Base-by-base conservation (phyloP, 2,888 invertebrate genomes). In the Tenodera sinensis region DNA sequence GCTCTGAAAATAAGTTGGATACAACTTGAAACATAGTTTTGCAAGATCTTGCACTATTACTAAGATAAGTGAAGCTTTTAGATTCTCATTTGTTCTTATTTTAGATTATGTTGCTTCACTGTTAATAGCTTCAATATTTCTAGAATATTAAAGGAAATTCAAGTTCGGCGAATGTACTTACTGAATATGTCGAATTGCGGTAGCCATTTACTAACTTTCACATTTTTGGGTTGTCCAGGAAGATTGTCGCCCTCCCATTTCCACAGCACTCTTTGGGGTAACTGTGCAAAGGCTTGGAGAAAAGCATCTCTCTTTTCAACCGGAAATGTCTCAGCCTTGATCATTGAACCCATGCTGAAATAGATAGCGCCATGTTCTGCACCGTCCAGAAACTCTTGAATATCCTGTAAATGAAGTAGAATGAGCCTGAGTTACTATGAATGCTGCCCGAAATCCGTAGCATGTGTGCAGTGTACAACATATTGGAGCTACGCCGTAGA, bases 311-410 rank as follows among this genome's bases (percentile, higher is more conserved):
- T 92, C 91, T 95, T 96, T 0, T 95, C 94, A 28, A 93, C 92
- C 0, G 96, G 94, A 92, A 97, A 94, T 3, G 95, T 95, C 0
- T 96, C 94, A 15, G 95, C 94, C 91, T 95, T 96, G 87, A 97
- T 93, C 93, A 96, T 94, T 0, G 97, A 97, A 14, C 97, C 97
- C 92, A 97, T 95, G 92, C 96, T 97, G 90, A 97, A 96, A 92
- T 95, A 96, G 91, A 97, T 94, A 3, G 97, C 95, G 1, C 97
- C 97, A 89, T 96, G 93, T 30, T 94, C 92, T 0, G 96, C 95
- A 88, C 94, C 94, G 91, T 95, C 95, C 30, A 97, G 93, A 92
- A 96, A 97, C 90, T 94, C 93, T 90, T 95, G 94, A 12, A 97
- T 92, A 34, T 95, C 94, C 94, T 90, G 88, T 12, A 42, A 42